These are phyloP conservation scores for Rhagoletis zephyria DNA, from an alignment of 1,140 invertebrate genomes.

Conservation along the genomic window DNA sequence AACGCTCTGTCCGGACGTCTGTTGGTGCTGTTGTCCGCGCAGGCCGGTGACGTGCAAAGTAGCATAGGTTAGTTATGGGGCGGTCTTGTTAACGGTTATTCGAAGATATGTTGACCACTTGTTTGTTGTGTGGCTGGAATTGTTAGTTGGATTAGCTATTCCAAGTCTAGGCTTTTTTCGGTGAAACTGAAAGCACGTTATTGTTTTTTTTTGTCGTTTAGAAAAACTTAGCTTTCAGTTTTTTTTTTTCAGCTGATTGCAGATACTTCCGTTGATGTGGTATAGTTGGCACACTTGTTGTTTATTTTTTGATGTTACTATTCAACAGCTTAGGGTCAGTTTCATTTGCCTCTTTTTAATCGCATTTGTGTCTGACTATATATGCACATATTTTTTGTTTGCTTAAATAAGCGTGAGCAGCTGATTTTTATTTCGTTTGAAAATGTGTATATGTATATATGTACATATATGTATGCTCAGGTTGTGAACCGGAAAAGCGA, in stretches of 20 bases:
- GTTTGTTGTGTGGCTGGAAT: neutral
- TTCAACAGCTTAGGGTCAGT: neutral
- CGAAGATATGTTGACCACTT: neutral
- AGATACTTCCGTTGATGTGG: neutral
- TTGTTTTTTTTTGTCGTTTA: neutral
- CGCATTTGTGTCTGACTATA: too few relatives aligned
- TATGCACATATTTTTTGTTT: neutral
- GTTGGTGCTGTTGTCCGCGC: neutral
- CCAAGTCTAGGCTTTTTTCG: neutral
- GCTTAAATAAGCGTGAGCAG: neutral
- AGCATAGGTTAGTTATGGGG: conserved; percentile 40
- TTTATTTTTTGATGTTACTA: neutral
- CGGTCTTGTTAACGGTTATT: neutral
- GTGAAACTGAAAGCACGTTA: conserved; percentile 26
- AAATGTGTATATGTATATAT: neutral
- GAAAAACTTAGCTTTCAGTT: conserved; percentile 2
- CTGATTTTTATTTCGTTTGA: neutral
- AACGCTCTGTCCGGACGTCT: neutral
- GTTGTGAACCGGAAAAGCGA: conserved; percentile 37
- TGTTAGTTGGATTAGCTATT: neutral
- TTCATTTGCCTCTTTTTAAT: neutral
- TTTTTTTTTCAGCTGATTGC: neutral
- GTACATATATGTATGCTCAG: neutral
- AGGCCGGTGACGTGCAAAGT: neutral
- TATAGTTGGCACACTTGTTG: neutral